Evolutionary conservation across 2,888 invertebrate genomes (phyloP).

Genomic region (Melieria picta): DNA sequence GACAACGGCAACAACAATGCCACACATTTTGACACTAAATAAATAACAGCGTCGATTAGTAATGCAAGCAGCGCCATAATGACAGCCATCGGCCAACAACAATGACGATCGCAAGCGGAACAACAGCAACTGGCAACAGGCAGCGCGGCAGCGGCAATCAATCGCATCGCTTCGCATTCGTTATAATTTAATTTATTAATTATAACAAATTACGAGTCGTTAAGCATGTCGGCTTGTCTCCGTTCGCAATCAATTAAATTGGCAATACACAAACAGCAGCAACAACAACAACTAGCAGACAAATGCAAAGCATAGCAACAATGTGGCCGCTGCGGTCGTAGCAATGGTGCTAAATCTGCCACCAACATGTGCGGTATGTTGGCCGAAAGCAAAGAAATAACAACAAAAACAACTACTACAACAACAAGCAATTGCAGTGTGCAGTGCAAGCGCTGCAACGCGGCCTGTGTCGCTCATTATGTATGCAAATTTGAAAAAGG

Average conservation of each 20-base stretch:
- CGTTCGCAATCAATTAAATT: constrained; percentile 1
- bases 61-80: neutral
- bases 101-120: neutral
- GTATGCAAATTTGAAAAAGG: too few relatives aligned
- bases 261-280: too few relatives aligned
- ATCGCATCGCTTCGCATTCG: neutral
- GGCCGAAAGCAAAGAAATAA: too few relatives aligned
- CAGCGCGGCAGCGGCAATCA: neutral
- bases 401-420: too few relatives aligned
- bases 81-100: neutral
- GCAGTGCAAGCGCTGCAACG: too few relatives aligned
- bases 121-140: too few relatives aligned
- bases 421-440: too few relatives aligned
- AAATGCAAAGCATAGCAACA: neutral
- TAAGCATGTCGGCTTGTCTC: neutral
- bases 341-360: too few relatives aligned
- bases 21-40: neutral
- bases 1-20: neutral
- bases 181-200: constrained; percentile 3
- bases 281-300: neutral
- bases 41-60: neutral
- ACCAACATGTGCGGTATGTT: too few relatives aligned
- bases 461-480: too few relatives aligned
- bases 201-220: constrained; percentile 11
- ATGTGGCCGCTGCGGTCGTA: too few relatives aligned